Evolutionary conservation across 2,888 invertebrate genomes (phyloP).

Genomic region (Synanthedon tipuliformis): DNA sequence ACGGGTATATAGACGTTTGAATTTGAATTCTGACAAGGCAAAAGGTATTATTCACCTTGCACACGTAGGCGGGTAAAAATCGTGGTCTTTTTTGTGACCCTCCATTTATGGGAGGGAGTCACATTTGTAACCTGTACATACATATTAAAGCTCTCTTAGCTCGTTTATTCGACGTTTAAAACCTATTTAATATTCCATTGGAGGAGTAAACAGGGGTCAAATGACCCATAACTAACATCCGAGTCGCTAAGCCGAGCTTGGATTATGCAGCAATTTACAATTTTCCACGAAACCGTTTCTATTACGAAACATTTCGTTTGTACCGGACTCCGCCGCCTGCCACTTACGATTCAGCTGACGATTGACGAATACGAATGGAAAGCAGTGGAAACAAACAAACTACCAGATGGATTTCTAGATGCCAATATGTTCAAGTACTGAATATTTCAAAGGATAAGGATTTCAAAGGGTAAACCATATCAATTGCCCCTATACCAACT

Average conservation of each 20-base stretch:
- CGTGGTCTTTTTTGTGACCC: neutral
- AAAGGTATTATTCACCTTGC: neutral
- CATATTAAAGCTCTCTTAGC: conserved; percentile 10
- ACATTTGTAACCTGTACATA: neutral
- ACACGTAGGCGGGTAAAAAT: neutral
- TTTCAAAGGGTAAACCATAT: too few relatives aligned
- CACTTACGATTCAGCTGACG: conserved; percentile 21
- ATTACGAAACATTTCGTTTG: conserved; percentile 7
- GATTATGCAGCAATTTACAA: conserved; percentile 44
- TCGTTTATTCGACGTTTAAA: conserved; percentile 18
- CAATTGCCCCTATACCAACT: too few relatives aligned
- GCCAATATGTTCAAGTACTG: neutral
- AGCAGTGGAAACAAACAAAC: neutral
- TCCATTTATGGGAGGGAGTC: neutral
- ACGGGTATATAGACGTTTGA: neutral
- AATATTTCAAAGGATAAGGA: too few relatives aligned
- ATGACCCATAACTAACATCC: conserved; percentile 50
- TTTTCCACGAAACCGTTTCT: conserved; percentile 40
- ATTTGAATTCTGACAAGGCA: neutral
- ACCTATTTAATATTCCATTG: conserved; percentile 46
- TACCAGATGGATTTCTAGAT: neutral
- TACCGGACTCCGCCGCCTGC: neutral
- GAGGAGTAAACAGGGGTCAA: conserved; percentile 38
- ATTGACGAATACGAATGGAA: neutral
- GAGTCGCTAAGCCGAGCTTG: conserved; percentile 14